Base-by-base conservation (phyloP, 2,797 vertebrate genomes). In the Erithacus rubecula region DNA sequence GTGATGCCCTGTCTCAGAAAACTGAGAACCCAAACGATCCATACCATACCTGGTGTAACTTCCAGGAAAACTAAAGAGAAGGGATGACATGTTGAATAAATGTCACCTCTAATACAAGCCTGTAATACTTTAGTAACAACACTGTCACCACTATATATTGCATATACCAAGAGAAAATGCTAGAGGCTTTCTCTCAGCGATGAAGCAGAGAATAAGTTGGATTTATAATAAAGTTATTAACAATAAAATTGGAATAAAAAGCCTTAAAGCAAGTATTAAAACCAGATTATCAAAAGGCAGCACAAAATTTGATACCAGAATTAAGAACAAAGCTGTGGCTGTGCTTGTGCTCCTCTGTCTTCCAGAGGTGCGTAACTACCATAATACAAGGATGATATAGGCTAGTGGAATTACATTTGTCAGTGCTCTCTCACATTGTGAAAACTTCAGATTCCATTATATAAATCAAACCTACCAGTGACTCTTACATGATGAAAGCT, bases 221-320 rank as follows among this genome's bases (percentile, higher is more conserved):
- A 49, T 49, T 49, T 49, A 49, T 49, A 49, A 49, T 16, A 49
- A 27, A 49, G 27, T 49, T 49, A 49, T 49, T 49, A 27, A 49
- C 27, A 89, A 92, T 55, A 60, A 74, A 70, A 74, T 5, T 68
- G 21, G n/a, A 86, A 94, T 86, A 58, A 91, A 92, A 90, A 91
- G 12, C 24, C 27, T 81, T 62, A 91, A 94, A 83, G 30, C 34
- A 89, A 83, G 76, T 78, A 75, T 77, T 90, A 91, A 91, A 80
- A 32, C 2, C 24, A 74, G 27, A 39, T 59, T 91, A 78, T 64
- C 14, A 52, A 91, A 88, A 86, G 13, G 12, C 30, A 88, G 36
- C n/a, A 58, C 26, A 69, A 78, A 83, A 69, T 64, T 68, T 86
- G 11, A 17, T 56, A 47, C 15, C 43, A 53, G 26, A 71, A 55